Evolutionary conservation across 1,140 invertebrate genomes (phyloP).

Genomic region (Anastrepha obliqua): DNA sequence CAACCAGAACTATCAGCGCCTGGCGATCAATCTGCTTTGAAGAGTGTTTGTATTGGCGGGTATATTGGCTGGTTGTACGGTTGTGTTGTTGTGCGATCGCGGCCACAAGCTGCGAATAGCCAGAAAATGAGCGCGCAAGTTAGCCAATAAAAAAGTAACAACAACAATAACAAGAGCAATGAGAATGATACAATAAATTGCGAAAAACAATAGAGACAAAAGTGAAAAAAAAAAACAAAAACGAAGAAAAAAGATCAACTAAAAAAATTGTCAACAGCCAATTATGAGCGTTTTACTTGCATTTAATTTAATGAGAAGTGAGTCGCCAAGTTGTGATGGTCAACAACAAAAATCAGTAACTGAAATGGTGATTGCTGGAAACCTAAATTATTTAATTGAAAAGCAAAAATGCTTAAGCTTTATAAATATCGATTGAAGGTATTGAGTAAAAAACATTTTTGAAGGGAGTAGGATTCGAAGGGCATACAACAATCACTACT

Average conservation of each 20-base stretch:
- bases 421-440: background rate
- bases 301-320: background rate
- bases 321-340: background rate
- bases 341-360: background rate
- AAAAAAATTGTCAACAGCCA: background rate
- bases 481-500: background rate
- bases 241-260: background rate
- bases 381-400: background rate
- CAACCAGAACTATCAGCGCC: constrained; percentile 46
- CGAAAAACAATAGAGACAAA: background rate
- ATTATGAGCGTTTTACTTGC: constrained; percentile 25
- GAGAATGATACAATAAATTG: background rate
- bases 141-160: constrained; percentile 17
- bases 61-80: background rate
- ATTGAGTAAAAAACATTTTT: no score
- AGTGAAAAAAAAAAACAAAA: background rate
- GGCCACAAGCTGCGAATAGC: constrained; percentile 5
- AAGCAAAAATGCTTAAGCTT: background rate
- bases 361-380: background rate
- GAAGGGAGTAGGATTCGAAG: background rate
- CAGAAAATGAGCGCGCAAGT: constrained; percentile 33
- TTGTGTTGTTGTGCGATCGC: constrained; percentile 26
- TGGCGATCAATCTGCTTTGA: constrained; percentile 25
- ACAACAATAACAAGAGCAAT: background rate
- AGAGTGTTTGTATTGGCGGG: background rate